A percentile compares a stretch with the other conserved stretches of the same genome.
phyloP scores from a whole-genome alignment of 1,140 invertebrate genomes.

The Penaeus vannamei region DNA sequence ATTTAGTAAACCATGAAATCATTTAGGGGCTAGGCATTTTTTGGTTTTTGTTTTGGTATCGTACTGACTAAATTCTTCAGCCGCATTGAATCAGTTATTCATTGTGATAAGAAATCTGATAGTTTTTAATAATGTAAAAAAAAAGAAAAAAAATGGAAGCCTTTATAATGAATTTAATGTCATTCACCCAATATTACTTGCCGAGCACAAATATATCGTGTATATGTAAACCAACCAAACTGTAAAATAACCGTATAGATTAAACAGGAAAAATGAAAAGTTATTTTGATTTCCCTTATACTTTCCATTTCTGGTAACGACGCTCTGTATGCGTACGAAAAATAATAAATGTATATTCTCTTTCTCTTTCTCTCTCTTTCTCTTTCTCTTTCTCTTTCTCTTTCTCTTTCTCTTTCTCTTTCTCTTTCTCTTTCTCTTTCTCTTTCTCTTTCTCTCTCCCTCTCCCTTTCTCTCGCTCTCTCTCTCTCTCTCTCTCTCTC shows the following conservation, averaged over 20 bases:
- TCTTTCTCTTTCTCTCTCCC: background rate
- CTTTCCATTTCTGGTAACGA: background rate
- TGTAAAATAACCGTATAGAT: conserved; percentile 58
- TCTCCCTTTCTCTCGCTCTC: background rate
- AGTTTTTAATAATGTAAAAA: conserved; percentile 32
- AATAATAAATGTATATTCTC: background rate
- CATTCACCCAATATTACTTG: conserved; percentile 56
- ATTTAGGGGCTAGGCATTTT: too few relatives aligned
- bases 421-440: too few relatives aligned
- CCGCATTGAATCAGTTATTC: background rate
- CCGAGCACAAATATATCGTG: conserved; percentile 58
- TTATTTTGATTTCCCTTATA: background rate
- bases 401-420: too few relatives aligned
- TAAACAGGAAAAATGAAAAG: conserved; percentile 11
- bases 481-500: too few relatives aligned
- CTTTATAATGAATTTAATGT: conserved; percentile 59
- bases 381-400: too few relatives aligned
- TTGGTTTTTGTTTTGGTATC: too few relatives aligned
- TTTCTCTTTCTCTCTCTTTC: too few relatives aligned
- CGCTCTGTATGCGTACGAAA: background rate
- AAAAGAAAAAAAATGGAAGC: conserved; percentile 4
- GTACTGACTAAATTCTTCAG: background rate
- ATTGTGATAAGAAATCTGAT: conserved; percentile 9
- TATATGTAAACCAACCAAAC: conserved; percentile 55
- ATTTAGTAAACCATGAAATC: too few relatives aligned